Evolutionary conservation across 2,888 invertebrate genomes (phyloP).

Genomic region (Alitta virens): DNA sequence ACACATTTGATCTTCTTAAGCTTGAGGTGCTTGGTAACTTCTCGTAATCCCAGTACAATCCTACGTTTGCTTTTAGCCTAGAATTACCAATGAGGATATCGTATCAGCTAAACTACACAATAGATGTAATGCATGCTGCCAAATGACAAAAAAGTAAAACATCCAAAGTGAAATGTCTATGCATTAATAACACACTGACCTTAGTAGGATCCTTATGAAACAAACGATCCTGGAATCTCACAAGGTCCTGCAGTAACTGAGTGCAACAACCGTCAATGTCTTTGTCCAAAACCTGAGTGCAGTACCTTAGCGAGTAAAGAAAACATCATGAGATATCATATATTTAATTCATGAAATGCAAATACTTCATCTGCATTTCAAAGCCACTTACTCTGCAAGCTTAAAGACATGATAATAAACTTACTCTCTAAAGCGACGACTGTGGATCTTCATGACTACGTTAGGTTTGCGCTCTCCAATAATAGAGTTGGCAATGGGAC

Average conservation of each 20-base stretch:
- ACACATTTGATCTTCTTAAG: conserved; percentile 64
- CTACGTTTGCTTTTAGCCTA: conserved; percentile 60
- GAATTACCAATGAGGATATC: background rate
- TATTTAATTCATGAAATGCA: too few relatives aligned
- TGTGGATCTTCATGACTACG: conserved; percentile 54
- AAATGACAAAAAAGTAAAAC: background rate
- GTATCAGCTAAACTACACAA: background rate
- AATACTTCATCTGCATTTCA: too few relatives aligned
- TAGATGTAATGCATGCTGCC: background rate
- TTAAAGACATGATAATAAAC: too few relatives aligned
- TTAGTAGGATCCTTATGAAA: conserved; percentile 65
- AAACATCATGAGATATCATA: too few relatives aligned
- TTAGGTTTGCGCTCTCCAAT: conserved; percentile 33
- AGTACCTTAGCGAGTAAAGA: too few relatives aligned
- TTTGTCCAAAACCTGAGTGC: conserved; percentile 64
- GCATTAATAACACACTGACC: conserved; percentile 41
- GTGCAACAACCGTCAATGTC: conserved; percentile 61
- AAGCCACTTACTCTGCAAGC: too few relatives aligned
- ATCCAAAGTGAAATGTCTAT: background rate
- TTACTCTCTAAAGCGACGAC: conserved; percentile 58
- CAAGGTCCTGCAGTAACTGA: conserved; percentile 61
- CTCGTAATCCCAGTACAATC: conserved; percentile 66
- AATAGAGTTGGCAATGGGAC: conserved; percentile 40
- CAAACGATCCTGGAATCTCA: conserved; percentile 66
- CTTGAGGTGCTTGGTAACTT: conserved; percentile 64